phyloP scores from a whole-genome alignment of 2,888 invertebrate species.

The Synergus japonicus region DNA sequence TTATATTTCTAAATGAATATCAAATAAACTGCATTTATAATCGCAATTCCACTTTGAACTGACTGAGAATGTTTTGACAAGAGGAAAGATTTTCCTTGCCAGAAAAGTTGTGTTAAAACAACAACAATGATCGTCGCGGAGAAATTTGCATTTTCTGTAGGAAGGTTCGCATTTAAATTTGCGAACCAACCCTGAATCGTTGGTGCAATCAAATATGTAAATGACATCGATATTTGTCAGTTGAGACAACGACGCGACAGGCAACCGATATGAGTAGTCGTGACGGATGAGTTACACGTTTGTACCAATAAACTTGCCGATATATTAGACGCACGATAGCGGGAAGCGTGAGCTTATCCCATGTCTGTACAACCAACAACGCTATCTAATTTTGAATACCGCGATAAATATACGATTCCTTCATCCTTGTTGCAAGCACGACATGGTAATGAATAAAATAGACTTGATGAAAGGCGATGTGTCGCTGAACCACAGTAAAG shows the following conservation, averaged over 20 bases:
- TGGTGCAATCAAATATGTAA: conserved; percentile 73
- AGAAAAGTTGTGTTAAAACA: conserved; percentile 43
- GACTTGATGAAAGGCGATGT: not conserved
- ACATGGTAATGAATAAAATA: conserved; percentile 14
- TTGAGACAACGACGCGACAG: conserved; percentile 37
- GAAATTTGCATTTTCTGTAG: conserved; percentile 52
- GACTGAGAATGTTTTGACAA: no score
- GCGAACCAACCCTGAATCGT: conserved; percentile 57
- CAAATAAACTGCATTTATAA: conserved; percentile 4
- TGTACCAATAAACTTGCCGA: conserved; percentile 57
- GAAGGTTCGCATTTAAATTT: conserved; percentile 58
- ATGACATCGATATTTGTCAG: conserved; percentile 65
- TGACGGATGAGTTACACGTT: conserved; percentile 59
- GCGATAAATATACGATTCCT: not conserved
- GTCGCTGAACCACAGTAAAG: not conserved
- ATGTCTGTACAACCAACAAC: not conserved
- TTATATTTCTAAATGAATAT: conserved; percentile 8
- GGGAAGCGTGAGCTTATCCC: conserved; percentile 24
- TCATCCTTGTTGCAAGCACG: not conserved
- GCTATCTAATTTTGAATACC: not conserved
- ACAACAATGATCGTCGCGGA: conserved; percentile 28
- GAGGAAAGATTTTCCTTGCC: not conserved
- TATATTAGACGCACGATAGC: conserved; percentile 56
- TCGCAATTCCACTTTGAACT: no score
- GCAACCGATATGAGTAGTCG: conserved; percentile 54